These are phyloP conservation scores for Drosophila setosimentum DNA, from an alignment of 2,888 invertebrate genomes.

Conservation along the genomic window DNA sequence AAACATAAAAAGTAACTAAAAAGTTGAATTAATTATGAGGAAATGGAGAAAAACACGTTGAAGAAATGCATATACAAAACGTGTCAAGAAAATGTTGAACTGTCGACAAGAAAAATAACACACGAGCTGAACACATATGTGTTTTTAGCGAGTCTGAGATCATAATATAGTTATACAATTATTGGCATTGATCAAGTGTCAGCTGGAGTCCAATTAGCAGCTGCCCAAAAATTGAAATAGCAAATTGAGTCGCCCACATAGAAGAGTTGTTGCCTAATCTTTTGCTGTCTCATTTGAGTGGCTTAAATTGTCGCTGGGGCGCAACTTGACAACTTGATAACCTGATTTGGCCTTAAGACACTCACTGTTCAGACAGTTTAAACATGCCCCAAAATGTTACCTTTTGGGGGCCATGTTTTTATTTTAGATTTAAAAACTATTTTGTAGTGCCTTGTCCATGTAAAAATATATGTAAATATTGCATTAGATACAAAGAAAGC, in stretches of 20 bases:
- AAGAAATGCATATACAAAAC: conserved; percentile 20
- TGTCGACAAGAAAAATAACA: neutral
- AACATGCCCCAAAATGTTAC: conserved; percentile 4
- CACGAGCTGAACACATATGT: neutral
- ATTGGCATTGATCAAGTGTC: conserved; percentile 46
- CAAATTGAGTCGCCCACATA: conserved; percentile 18
- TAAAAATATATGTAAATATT: neutral
- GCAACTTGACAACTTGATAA: conserved; percentile 45
- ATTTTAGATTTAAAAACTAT: neutral
- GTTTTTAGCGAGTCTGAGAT: conserved; percentile 6
- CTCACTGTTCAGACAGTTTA: conserved; percentile 7
- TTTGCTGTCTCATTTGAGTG: conserved; percentile 9
- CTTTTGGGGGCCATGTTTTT: neutral
- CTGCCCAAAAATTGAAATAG: conserved; percentile 24
- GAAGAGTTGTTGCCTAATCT: neutral
- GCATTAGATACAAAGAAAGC: neutral
- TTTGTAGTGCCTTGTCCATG: neutral
- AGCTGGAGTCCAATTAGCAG: conserved; percentile 37
- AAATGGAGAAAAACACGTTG: conserved; percentile 43
- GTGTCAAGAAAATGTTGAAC: conserved; percentile 21
- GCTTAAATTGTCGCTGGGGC: conserved; percentile 43
- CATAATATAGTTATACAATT: conserved; percentile 1
- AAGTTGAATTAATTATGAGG: conserved; percentile 68
- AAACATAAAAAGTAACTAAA: conserved; percentile 60
- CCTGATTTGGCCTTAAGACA: conserved; percentile 19